Percentiles rank a stretch among this genome's conserved stretches.
Conservation (phyloP, 2,113 vertebrate genomes). For the Paratilapia polleni region DNA sequence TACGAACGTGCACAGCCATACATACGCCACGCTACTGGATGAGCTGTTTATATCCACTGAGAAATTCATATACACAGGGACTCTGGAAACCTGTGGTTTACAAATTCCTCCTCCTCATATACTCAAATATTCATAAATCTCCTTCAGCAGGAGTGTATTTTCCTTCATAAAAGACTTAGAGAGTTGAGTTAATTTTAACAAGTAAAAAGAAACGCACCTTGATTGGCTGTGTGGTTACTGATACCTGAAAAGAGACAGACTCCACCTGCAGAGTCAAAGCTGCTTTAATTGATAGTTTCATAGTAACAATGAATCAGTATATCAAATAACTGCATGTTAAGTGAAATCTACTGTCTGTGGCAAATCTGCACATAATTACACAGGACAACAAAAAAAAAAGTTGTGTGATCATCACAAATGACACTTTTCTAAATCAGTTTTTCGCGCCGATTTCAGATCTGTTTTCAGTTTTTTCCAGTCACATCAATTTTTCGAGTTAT, state of each 20-base stretch:
- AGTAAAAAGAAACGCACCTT: neutral
- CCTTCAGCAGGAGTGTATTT: slow-evolving; percentile 21
- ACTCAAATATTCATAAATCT: slow-evolving; percentile 24
- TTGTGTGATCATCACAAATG: no score
- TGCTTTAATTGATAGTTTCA: neutral
- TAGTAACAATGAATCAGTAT: neutral
- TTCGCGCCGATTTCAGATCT: no score
- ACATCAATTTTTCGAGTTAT: no score
- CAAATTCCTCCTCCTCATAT: neutral
- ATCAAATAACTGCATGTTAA: neutral
- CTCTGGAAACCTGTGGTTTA: slow-evolving; percentile 1
- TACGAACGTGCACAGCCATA: neutral
- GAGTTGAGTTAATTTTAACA: slow-evolving; percentile 25
- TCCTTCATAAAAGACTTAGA: neutral
- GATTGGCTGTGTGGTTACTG: neutral
- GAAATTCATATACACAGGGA: slow-evolving; percentile 12
- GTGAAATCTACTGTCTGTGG: no score
- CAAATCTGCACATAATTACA: no score
- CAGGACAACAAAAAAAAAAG: no score
- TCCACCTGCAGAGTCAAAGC: neutral
- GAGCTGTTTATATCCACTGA: neutral
- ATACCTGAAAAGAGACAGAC: neutral
- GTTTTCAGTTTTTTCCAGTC: no score
- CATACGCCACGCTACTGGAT: slow-evolving; percentile 3
- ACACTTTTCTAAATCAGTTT: no score